Base-by-base conservation (phyloP, 2,888 invertebrate species). In the Cryptus viduatorius region DNA sequence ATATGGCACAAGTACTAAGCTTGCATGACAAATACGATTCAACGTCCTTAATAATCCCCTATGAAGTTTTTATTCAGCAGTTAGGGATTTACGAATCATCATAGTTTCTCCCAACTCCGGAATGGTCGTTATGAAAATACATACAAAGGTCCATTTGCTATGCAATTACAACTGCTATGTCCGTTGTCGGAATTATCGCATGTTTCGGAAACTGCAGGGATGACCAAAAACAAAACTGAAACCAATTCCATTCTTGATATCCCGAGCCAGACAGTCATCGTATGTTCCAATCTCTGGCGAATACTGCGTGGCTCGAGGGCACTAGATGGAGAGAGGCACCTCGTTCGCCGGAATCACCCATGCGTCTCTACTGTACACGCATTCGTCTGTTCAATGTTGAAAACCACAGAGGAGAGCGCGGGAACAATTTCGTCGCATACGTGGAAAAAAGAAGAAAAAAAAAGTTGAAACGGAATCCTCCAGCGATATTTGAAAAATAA, bases 371-470 rank as follows among this genome's bases (percentile, higher is more conserved):
- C 75, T 10, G 10, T 50, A 16, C 64, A 37, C 31, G 31, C 31
- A 64, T 64, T 65, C 65, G 64, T 65, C 24, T 16, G 65, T 19
- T 65, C 50, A 53, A 65, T 19, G 46, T 31, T 29, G 19, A 59
- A 61, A 78, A 46, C 61, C 46, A 69, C 46, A 10, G 77, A 73
- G n/a, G 29, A 5, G 56, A 56, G 73, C 48, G 53, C 24, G n/a
- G 71, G 65, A 73, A 67, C 37, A 59, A 72, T 79, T 71, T 77
- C 71, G 61, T 76, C 19, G 29, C 16, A 44, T 76, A 69, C 75
- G 65, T 67, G 44, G 56, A 75, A 79, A 84, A 31, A 59, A 68
- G 78, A 77, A 53, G 19, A 59, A 72, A 73, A 78, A 37, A 37
- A 37, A 4, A 8, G 37, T 37, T 8, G 37, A 37, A 78, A 64